Evolutionary conservation across 2,113 vertebrate species (phyloP).

Genomic region (Cyprinodon variegatus): DNA sequence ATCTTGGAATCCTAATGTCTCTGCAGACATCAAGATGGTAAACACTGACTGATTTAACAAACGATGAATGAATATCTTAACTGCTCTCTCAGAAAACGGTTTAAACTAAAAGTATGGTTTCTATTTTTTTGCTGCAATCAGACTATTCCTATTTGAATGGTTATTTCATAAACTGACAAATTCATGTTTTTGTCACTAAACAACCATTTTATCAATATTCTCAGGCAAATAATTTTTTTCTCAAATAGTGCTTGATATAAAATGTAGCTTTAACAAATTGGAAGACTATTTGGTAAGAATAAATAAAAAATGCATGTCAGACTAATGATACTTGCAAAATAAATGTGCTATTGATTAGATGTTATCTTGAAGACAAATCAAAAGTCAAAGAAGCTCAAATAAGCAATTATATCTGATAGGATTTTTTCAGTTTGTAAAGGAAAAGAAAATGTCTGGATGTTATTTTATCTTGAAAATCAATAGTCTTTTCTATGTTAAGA

Average conservation of each 20-base stretch:
- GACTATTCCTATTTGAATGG: no score
- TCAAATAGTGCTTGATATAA: background rate
- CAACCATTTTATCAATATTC: no score
- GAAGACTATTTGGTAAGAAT: background rate
- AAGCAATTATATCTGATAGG: constrained; percentile 59
- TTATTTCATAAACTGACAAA: background rate
- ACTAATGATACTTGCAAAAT: background rate
- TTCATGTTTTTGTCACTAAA: background rate
- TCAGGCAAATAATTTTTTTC: background rate
- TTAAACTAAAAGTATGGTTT: constrained; percentile 15
- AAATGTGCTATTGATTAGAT: constrained; percentile 38
- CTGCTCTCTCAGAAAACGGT: constrained; percentile 20
- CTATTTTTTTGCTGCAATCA: background rate
- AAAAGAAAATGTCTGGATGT: constrained; percentile 39
- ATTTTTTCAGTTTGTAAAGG: constrained; percentile 62
- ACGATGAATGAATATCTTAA: background rate
- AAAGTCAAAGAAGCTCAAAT: constrained; percentile 32
- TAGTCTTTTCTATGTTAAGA: background rate
- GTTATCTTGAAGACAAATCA: constrained; percentile 43
- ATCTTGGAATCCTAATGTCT: constrained; percentile 40
- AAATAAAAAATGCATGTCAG: background rate
- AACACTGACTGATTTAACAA: constrained; percentile 38
- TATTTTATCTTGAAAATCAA: constrained; percentile 34
- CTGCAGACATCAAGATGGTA: constrained; percentile 37
- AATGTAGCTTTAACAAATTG: background rate